Evolutionary conservation across 92 coral and sea anemone species (phyloP), one percentile per base, ranked within the genome.

Genomic region (Bergia sp.): DNA sequence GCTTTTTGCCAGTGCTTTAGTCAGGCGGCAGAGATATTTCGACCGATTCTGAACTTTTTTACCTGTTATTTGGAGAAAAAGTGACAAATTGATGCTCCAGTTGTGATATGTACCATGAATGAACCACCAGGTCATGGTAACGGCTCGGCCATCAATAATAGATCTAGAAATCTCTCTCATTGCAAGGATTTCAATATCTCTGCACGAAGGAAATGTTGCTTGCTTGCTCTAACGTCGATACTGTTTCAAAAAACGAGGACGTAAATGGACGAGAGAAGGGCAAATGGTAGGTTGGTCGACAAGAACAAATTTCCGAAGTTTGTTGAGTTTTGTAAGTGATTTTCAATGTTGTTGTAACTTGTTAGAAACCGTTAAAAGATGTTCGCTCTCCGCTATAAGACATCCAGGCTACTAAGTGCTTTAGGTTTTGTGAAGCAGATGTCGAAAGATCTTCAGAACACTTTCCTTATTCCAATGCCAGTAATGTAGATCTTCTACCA

Each of bases 11-110:
- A 41, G 69, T 20, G 29, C 69, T 16, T 2, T 61, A 18, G 21
- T 18, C 23, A 0, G 69, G 13, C 69, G 69, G 69, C 12, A 16
- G 29, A 61, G 29, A 6, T 16, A 23, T 49, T 37, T 72, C 47
- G 11, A 73, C 3, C 39, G 5, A 29, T 18, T 71, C 42, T 37
- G n/a, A 45, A 38, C 44, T 45, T 45, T 36, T 37, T 29, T 44
- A 84, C 87, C 87, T 84, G 87, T 72, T 84, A 55, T 36, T 84
- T 84, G 29, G 44, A 29, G 29, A 45, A 23, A 84, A 45, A 42
- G 44, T 84, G 87, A 84, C 87, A 84, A 84, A 84, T 84, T 84
- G 77, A 39, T 84, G 37, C 64, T 9, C 79, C 79, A 20, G 77
- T 15, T 53, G n/a, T 84, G 87, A 84, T 45, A 77, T 3, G 77